Evolutionary conservation across 1,140 invertebrate species (phyloP), one percentile per base, ranked within the genome.

Genomic region (Cydia amplana): DNA sequence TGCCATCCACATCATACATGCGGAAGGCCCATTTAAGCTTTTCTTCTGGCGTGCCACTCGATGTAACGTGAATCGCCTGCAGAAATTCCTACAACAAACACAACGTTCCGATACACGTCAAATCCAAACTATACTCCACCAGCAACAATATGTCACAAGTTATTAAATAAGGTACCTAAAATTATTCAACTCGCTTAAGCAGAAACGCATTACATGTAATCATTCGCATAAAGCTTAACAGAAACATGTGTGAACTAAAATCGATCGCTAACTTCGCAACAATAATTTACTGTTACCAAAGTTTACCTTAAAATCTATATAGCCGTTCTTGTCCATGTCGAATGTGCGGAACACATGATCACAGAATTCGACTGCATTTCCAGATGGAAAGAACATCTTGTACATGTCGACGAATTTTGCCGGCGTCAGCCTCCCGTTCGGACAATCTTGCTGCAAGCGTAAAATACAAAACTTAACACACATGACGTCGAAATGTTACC

Each of bases 321-420:
- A 99, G 79, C 98, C 99, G 93, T 99, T 99, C 94, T 99, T 98
- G 93, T 99, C 99, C 96, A 98, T 98, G 91, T 99, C 98, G 93
- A 99, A 99, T 94, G 99, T 99, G 83, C 99, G 95, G 93, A 99
- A 99, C 16, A 99, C 98, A 91, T 99, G 99, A 87, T 99, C 98
- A 92, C 99, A 99, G 93, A 99, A 99, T 93, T 99, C 98, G 91
- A 99, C 98, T 23, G 99, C 99, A 88, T 99, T 98, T 74, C 99
- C 98, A 85, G 97, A 98, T 12, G 99, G 98, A 94, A 99, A 99
- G 94, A 99, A 98, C 97, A 98, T 98, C 95, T 98, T 99, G 94
- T 99, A 99, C 96, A 99, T 99, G 94, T 99, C 98, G 85, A 99
- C 98, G 93, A 99, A 99, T 94, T 99, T 99, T 74, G 97, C 97